Evolutionary conservation across 2,888 invertebrate species (phyloP).

Genomic region (Heliconius sara): DNA sequence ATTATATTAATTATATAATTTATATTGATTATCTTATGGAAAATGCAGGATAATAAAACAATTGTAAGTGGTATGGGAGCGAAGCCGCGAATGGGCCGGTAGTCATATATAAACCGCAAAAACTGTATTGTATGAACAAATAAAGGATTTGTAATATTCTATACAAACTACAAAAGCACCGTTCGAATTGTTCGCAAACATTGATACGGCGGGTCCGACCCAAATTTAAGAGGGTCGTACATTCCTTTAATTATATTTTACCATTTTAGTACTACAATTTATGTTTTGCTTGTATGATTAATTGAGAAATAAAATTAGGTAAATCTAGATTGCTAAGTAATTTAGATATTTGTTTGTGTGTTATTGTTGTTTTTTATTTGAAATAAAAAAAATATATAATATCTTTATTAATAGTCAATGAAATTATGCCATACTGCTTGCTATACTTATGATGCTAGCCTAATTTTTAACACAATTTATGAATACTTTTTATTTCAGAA

Average conservation of each 20-base stretch:
- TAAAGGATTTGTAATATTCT: constrained; percentile 37
- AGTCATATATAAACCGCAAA: neutral
- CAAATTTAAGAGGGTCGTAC: constrained; percentile 55
- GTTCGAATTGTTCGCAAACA: constrained; percentile 66
- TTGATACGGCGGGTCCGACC: constrained; percentile 61
- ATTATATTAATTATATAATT: no score
- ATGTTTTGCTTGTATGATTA: constrained; percentile 12
- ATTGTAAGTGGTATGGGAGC: no score
- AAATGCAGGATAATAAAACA: no score
- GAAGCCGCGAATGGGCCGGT: no score
- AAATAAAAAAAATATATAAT: no score
- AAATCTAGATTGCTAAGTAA: neutral
- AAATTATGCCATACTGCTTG: no score
- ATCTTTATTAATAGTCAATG: no score
- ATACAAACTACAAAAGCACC: constrained; percentile 44
- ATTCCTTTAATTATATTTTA: constrained; percentile 57
- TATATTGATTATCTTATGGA: no score
- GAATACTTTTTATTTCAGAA: no score
- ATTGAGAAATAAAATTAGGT: neutral
- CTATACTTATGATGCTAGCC: no score
- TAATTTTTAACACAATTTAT: no score
- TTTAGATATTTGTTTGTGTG: neutral
- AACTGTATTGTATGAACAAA: constrained; percentile 27
- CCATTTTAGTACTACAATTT: constrained; percentile 39
- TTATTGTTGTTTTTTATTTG: neutral